phyloP scores from a whole-genome alignment of 2,113 vertebrate genomes.

The Pseudorectes ferrugineus region DNA sequence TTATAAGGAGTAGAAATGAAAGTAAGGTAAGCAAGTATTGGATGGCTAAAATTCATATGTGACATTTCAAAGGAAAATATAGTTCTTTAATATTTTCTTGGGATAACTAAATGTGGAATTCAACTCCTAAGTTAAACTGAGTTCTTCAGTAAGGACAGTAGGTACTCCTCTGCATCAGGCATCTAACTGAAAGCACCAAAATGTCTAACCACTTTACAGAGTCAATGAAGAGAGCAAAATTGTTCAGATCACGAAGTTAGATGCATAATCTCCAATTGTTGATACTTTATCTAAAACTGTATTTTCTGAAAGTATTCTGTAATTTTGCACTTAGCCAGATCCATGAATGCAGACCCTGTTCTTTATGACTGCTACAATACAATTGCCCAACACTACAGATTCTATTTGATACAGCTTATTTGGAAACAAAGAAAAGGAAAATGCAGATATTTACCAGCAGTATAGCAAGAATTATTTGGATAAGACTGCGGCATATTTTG shows the following conservation, averaged over 20 bases:
- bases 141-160: neutral
- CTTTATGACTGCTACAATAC: neutral
- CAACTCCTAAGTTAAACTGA: neutral
- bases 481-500: constrained; percentile 85
- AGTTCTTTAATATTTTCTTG: neutral
- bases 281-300: neutral
- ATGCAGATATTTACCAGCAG: constrained; percentile 80
- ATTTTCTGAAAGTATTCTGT: neutral
- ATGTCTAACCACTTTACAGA: neutral
- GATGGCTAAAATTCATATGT: neutral
- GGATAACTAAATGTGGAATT: neutral
- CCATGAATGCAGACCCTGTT: neutral
- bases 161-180: neutral
- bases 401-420: neutral
- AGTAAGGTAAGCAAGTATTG: neutral
- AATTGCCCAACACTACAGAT: neutral
- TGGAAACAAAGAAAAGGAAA: neutral
- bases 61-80: neutral
- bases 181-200: neutral
- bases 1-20: neutral
- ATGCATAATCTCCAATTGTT: neutral
- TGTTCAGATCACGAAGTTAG: neutral
- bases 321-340: neutral
- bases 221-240: neutral
- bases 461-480: constrained; percentile 94